Evolutionary conservation across 2,888 invertebrate species (phyloP).

Genomic region (Bhutanitis thaidina): DNA sequence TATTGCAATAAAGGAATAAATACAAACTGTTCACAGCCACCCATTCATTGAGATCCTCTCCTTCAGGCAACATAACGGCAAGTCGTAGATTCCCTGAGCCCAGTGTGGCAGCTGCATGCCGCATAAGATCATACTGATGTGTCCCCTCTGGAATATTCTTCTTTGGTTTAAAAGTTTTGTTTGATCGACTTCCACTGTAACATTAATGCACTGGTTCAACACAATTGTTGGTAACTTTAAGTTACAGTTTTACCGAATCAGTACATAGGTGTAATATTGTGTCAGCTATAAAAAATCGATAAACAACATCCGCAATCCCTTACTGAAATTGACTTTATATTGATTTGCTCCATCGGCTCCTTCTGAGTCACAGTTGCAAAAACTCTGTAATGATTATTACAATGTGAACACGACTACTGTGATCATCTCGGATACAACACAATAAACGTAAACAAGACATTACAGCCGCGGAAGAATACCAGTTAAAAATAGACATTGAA

Average conservation of each 20-base stretch:
- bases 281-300: too few species aligned
- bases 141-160: conserved; percentile 99
- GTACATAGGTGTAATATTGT: too few species aligned
- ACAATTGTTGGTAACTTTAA: neutral
- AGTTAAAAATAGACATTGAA: conserved; percentile 60
- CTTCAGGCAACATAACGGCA: conserved; percentile 98
- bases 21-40: conserved; percentile 99
- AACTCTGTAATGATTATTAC: too few species aligned
- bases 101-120: conserved; percentile 98
- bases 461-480: conserved; percentile 44
- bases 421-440: conserved; percentile 15
- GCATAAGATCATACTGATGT: conserved; percentile 99
- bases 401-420: neutral
- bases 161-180: conserved; percentile 99
- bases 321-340: too few species aligned
- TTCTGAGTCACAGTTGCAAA: too few species aligned
- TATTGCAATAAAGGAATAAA: too few species aligned
- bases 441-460: conserved; percentile 61
- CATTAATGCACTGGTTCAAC: conserved; percentile 1
- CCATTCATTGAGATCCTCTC: conserved; percentile 99
- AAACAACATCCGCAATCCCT: too few species aligned
- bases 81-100: conserved; percentile 98
- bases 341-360: too few species aligned
- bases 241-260: conserved; percentile 23
- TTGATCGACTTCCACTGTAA: conserved; percentile 91